These are phyloP conservation scores for Lysandra coridon DNA, from an alignment of 2,888 invertebrate species.

Conservation along the genomic window DNA sequence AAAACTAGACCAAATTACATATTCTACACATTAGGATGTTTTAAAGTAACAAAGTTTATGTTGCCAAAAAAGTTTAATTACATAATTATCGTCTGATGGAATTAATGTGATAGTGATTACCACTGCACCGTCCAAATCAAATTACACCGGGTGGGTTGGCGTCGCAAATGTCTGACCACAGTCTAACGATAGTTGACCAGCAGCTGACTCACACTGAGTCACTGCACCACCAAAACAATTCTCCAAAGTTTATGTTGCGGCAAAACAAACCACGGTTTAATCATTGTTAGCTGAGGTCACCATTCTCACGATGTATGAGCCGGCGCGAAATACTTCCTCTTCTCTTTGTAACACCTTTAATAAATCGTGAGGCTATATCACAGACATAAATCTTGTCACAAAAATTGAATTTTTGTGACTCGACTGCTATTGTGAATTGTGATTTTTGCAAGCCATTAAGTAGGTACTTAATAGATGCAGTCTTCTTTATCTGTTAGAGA, in stretches of 20 bases:
- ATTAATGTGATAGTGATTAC: background rate
- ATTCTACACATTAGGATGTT: no score
- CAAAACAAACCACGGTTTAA: conserved; percentile 6
- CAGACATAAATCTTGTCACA: no score
- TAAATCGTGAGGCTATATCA: no score
- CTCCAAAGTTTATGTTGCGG: background rate
- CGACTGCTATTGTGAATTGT: no score
- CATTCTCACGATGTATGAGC: background rate
- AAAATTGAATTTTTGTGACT: no score
- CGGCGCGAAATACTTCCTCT: background rate
- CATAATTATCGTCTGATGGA: background rate
- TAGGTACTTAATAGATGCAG: background rate
- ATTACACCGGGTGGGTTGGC: background rate
- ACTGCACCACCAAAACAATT: conserved; percentile 1
- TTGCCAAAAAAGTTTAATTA: no score
- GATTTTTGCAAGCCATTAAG: no score
- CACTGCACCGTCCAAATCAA: background rate
- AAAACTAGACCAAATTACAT: no score
- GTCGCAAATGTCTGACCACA: background rate
- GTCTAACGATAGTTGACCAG: background rate
- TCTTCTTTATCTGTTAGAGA: background rate
- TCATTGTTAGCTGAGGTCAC: background rate
- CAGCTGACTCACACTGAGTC: background rate
- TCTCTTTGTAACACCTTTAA: no score
- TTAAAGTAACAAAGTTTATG: no score